These are phyloP conservation scores for Eubasilissa splendida DNA, from an alignment of 2,888 invertebrate genomes.

Conservation along the genomic window DNA sequence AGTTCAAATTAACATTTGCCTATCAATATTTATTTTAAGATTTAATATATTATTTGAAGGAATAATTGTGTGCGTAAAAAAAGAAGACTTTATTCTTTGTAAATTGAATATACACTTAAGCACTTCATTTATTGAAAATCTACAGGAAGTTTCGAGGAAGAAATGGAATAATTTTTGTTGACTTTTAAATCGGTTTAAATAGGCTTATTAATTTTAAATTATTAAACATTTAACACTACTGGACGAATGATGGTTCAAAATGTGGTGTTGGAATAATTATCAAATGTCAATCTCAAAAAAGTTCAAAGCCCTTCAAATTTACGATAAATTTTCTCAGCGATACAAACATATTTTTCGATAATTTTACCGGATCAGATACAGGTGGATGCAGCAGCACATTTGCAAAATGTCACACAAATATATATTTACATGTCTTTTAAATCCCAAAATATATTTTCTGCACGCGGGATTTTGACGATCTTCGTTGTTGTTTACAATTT, in stretches of 20 bases:
- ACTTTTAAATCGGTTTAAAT: slow-evolving; percentile 10
- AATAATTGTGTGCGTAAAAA: slow-evolving; percentile 10
- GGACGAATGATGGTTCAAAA: slow-evolving; percentile 27
- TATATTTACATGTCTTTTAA: no score
- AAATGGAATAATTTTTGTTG: slow-evolving; percentile 25
- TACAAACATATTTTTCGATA: no score
- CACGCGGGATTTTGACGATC: no score
- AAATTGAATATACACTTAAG: slow-evolving; percentile 16
- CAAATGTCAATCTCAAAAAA: no score
- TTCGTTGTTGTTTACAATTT: no score
- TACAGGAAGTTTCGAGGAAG: slow-evolving; percentile 27
- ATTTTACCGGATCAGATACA: no score
- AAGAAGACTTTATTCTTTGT: slow-evolving; percentile 14
- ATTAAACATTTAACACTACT: slow-evolving; percentile 18
- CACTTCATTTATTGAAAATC: slow-evolving; percentile 24
- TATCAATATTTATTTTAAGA: slow-evolving; percentile 1
- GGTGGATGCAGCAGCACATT: no score
- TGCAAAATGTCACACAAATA: no score
- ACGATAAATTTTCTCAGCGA: no score
- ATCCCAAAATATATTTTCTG: no score
- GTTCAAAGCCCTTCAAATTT: no score
- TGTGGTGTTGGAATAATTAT: not conserved
- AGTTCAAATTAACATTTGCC: slow-evolving; percentile 11
- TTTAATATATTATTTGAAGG: slow-evolving; percentile 15
- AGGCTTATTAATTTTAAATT: not conserved